Conservation (phyloP, 2,113 vertebrate genomes). For the Jacana jacana region DNA sequence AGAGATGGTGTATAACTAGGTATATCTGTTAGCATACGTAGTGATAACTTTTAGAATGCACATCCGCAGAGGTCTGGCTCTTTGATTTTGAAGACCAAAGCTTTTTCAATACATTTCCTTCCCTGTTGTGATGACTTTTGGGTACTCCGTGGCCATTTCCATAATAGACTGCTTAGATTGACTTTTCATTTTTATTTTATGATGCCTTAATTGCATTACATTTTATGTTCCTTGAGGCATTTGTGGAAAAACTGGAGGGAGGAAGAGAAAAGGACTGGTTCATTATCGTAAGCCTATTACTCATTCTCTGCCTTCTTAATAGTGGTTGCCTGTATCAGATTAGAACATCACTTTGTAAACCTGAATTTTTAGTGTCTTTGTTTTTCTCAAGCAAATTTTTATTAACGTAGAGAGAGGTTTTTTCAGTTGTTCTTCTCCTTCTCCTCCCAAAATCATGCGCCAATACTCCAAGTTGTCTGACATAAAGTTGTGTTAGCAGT, state of each 20-base stretch:
- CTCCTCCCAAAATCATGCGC: neutral
- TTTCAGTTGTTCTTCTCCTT: neutral
- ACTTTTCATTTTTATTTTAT: neutral
- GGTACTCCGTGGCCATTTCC: neutral
- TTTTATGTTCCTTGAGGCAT: neutral
- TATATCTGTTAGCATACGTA: neutral
- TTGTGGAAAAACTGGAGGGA: neutral
- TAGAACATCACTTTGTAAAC: neutral
- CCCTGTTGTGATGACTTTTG: neutral
- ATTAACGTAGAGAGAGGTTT: neutral
- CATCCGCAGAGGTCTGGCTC: neutral
- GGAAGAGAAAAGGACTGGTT: neutral
- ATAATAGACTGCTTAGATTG: neutral
- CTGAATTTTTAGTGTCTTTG: neutral
- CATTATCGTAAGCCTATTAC: neutral
- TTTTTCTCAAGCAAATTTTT: neutral
- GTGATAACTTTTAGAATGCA: neutral
- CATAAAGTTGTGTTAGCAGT: neutral
- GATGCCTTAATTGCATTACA: neutral
- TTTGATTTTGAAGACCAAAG: neutral
- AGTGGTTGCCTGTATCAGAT: neutral
- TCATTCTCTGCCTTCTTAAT: neutral
- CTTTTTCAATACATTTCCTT: neutral
- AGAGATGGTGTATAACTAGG: neutral
- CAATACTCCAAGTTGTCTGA: neutral